A percentile compares a stretch with the other conserved stretches of the same genome.
phyloP scores from a whole-genome alignment of 2,888 invertebrate species.

The Metellina segmentata region DNA sequence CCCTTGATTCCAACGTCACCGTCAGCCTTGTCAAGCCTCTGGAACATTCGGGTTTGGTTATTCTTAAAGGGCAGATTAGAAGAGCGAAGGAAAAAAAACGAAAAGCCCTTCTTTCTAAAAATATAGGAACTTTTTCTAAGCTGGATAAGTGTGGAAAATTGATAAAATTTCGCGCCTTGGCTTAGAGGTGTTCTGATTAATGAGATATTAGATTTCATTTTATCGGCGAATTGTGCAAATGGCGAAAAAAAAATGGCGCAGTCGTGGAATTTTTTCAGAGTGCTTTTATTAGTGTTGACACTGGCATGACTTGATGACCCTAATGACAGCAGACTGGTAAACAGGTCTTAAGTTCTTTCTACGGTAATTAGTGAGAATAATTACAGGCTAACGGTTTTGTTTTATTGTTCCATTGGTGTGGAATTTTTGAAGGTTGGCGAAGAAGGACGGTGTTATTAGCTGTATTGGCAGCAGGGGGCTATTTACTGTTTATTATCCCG shows the following conservation, averaged over 20 bases:
- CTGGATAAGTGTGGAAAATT: constrained; percentile 23
- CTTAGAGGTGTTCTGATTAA: constrained; percentile 17
- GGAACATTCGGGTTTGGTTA: neutral
- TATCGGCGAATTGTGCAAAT: neutral
- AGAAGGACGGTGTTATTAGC: too few relatives aligned
- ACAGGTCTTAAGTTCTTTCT: constrained; percentile 10
- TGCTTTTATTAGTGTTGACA: constrained; percentile 2
- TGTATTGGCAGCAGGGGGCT: neutral
- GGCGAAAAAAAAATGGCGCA: neutral
- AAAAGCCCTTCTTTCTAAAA: neutral
- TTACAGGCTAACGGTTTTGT: neutral
- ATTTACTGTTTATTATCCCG: neutral
- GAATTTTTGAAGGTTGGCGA: neutral
- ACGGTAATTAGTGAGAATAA: neutral
- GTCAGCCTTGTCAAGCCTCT: neutral
- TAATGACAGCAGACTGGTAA: constrained; percentile 14
- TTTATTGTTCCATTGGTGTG: neutral
- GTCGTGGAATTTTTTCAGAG: neutral
- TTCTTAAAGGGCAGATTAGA: neutral
- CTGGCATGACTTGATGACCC: neutral
- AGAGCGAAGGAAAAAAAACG: neutral
- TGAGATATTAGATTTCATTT: constrained; percentile 32
- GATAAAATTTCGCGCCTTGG: constrained; percentile 10
- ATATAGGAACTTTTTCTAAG: neutral
- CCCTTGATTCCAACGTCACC: neutral